phyloP scores from a whole-genome alignment of 2,888 invertebrate species.

The Leptarthrus brevirostris region DNA sequence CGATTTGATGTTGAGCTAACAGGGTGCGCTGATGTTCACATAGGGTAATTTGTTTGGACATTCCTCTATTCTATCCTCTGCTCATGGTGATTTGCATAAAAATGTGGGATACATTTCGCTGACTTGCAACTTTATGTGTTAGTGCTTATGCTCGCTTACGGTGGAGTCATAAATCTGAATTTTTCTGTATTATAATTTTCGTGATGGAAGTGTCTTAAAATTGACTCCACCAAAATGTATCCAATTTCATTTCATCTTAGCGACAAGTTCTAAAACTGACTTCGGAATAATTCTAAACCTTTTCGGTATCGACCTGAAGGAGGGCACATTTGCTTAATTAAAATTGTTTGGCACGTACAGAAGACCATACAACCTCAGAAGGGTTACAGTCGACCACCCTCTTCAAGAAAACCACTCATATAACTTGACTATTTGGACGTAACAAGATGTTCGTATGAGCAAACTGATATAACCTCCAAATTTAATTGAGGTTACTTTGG shows the following conservation, averaged over 20 bases:
- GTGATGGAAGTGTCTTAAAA: no score
- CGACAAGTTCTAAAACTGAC: no score
- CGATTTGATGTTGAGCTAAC: conserved; percentile 22
- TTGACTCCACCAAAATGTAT: no score
- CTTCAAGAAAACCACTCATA: not conserved
- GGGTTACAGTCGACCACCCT: conserved; percentile 1
- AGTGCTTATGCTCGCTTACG: no score
- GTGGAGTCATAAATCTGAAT: no score
- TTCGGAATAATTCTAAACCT: no score
- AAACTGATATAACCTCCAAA: conserved; percentile 29
- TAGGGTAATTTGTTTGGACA: conserved; percentile 42
- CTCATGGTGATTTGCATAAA: no score
- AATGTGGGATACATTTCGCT: conserved; percentile 8
- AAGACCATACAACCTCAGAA: not conserved
- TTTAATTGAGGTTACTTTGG: conserved; percentile 43
- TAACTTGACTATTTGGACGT: not conserved
- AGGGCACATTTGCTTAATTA: conserved; percentile 36
- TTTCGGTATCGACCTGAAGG: not conserved
- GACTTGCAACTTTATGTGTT: no score
- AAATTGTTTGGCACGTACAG: conserved; percentile 32
- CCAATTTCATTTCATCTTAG: no score
- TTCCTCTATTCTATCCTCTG: not conserved
- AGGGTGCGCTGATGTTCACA: no score
- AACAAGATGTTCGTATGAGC: not conserved
- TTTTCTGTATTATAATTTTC: no score